Conservation (phyloP, 2,888 invertebrate species). For the Euplagia quadripunctaria region DNA sequence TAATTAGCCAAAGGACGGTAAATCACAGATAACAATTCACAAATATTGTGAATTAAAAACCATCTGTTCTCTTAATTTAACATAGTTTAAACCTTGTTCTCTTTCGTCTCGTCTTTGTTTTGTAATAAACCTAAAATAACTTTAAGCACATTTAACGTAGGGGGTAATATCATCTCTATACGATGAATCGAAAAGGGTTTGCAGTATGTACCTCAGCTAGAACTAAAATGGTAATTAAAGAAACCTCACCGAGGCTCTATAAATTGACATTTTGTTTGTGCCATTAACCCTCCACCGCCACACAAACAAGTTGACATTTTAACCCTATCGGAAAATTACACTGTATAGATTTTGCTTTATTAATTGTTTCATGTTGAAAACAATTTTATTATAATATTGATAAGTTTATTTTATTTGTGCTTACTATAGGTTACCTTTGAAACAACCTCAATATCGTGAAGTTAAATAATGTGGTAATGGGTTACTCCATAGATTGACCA, state of each 20-base stretch:
- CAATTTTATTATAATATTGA: slow-evolving; percentile 1
- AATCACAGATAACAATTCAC: too few relatives aligned
- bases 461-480: background rate
- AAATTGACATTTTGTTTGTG: slow-evolving; percentile 60
- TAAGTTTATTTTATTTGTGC: background rate
- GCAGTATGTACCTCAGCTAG: slow-evolving; percentile 29
- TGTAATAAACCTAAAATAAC: background rate
- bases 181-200: slow-evolving; percentile 22
- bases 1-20: too few relatives aligned
- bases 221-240: slow-evolving; percentile 66
- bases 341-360: slow-evolving; percentile 4
- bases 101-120: too few relatives aligned
- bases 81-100: too few relatives aligned
- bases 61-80: too few relatives aligned
- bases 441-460: too few relatives aligned
- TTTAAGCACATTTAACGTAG: background rate
- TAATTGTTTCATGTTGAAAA: background rate
- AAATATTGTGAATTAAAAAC: too few relatives aligned
- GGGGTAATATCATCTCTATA: slow-evolving; percentile 34
- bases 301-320: slow-evolving; percentile 26
- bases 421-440: too few relatives aligned
- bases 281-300: slow-evolving; percentile 31
- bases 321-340: slow-evolving; percentile 29
- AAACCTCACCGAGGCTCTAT: slow-evolving; percentile 53
- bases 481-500: background rate